These are phyloP conservation scores for Fulmarus glacialis DNA, from an alignment of 2,113 vertebrate genomes.

Conservation along the genomic window DNA sequence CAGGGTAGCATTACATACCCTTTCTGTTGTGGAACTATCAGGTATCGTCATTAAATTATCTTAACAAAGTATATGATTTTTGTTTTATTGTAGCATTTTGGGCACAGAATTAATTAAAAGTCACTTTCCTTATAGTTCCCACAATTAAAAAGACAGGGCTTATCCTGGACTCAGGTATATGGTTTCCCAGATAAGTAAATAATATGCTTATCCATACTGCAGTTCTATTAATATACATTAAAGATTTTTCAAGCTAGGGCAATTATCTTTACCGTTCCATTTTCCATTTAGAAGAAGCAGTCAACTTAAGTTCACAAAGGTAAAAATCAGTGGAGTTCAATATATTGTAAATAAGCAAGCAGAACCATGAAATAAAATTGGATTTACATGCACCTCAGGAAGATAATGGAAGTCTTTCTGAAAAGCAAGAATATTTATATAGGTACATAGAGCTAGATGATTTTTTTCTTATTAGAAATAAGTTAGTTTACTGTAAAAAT, in stretches of 20 bases:
- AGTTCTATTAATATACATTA: not conserved
- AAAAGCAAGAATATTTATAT: not conserved
- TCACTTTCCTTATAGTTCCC: not conserved
- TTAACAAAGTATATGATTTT: not conserved
- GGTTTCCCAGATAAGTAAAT: not conserved
- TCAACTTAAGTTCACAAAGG: not conserved
- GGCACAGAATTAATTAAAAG: not conserved
- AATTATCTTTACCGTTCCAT: not conserved
- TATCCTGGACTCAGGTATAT: not conserved
- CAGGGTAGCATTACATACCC: not conserved
- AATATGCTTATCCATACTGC: not conserved
- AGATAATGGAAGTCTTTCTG: not conserved
- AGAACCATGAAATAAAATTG: not conserved
- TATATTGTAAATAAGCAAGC: not conserved
- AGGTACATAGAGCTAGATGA: not conserved
- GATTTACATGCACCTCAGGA: not conserved
- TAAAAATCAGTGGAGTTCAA: not conserved
- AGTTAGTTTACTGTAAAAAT: not conserved
- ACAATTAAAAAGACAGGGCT: not conserved
- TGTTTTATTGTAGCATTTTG: not conserved
- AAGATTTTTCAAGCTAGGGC: not conserved
- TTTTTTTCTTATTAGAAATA: not conserved
- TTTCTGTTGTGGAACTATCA: not conserved
- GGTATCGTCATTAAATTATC: not conserved
- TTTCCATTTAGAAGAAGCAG: not conserved